Evolutionary conservation across 2,797 vertebrate species (phyloP).

Genomic region (Scolopax bukidnonensis): DNA sequence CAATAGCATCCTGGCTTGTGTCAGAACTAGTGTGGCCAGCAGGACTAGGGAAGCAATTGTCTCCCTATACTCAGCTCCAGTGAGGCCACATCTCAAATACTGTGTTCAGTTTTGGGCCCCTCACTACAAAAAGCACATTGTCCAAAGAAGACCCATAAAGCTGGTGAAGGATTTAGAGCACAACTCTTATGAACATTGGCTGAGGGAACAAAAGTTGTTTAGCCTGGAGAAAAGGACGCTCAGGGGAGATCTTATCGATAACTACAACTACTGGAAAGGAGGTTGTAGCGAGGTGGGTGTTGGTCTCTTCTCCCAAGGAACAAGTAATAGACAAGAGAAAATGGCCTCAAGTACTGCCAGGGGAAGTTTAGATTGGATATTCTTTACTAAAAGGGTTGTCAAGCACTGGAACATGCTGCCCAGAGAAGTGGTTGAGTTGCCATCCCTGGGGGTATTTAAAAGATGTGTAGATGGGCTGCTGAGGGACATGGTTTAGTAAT

Average conservation of each 20-base stretch:
- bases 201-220: too few species aligned
- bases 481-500: neutral
- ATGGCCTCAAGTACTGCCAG: accelerated
- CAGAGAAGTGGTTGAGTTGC: neutral
- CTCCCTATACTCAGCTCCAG: accelerated
- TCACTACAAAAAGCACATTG: neutral
- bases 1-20: neutral
- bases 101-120: neutral
- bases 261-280: neutral
- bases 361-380: neutral
- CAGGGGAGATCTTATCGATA: accelerated
- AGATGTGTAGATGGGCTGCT: too few species aligned
- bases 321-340: neutral
- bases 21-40: neutral
- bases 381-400: neutral
- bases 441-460: neutral
- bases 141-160: neutral
- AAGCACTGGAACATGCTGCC: neutral
- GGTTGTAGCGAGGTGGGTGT: accelerated
- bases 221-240: neutral
- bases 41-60: accelerated
- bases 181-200: neutral
- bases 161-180: neutral
- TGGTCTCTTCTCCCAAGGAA: neutral
- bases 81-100: accelerated